phyloP scores from a whole-genome alignment of 2,113 vertebrate genomes.

The Notarius lentiginosus region DNA sequence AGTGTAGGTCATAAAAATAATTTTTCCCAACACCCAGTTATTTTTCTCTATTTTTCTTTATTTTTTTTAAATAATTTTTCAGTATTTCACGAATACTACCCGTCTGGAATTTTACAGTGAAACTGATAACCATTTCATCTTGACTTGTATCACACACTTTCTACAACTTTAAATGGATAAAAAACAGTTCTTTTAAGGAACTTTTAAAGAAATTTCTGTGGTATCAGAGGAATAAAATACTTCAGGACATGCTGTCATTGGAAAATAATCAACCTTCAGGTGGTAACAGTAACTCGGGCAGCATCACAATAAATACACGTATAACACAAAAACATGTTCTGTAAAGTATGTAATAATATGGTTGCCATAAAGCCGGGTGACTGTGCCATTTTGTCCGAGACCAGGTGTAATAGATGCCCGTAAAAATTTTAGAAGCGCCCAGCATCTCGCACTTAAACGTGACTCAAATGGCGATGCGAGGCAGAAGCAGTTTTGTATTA shows the following conservation, averaged over 20 bases:
- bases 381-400: not conserved
- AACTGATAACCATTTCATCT: too few relatives aligned
- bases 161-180: too few relatives aligned
- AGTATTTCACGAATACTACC: too few relatives aligned
- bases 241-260: not conserved
- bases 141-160: too few relatives aligned
- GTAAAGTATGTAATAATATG: not conserved
- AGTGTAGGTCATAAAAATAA: too few relatives aligned
- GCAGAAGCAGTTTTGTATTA: conserved; percentile 24
- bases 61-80: too few relatives aligned
- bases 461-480: conserved; percentile 21
- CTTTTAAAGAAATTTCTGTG: not conserved
- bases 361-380: not conserved
- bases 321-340: not conserved
- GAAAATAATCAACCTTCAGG: not conserved
- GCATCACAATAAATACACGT: not conserved
- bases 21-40: too few relatives aligned
- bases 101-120: too few relatives aligned
- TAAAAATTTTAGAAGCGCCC: not conserved
- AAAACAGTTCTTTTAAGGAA: too few relatives aligned
- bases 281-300: not conserved
- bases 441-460: not conserved
- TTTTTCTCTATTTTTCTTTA: too few relatives aligned
- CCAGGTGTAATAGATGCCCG: not conserved
- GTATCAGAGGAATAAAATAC: not conserved